Evolutionary conservation across 2,113 vertebrate species (phyloP), one percentile per base, ranked within the genome.

Genomic region (Hemicordylus capensis): DNA sequence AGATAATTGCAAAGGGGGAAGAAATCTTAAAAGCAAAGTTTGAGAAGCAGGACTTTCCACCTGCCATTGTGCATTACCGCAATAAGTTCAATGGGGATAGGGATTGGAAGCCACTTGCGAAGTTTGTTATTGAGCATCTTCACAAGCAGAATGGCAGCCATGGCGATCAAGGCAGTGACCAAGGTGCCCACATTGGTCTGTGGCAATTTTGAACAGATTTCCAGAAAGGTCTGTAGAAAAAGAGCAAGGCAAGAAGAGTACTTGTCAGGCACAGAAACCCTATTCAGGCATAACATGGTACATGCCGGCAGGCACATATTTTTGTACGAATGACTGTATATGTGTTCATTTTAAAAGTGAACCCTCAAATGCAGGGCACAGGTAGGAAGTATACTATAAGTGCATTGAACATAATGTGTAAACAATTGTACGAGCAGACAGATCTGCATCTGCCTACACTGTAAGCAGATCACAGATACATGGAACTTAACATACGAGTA

Each of bases 11-110:
- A 79, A 58, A 39, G 31, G 42, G 42, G 28, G 39, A 64, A 20
- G 22, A 54, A 10, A 6, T 59, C 0, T 77, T 58, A 17, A 74
- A 74, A 46, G 46, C 24, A 26, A 77, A 77, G 54, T 34, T 44
- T 7, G 28, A n/a, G 77, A 34, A 37, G 11, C 3, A 34, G 28
- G 3, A 31, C 56, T 6, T 31, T 42, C 42, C 14, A 19, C 10
- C 14, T 39, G 34, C 11, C 56, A 26, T 24, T 48, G 24, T 39
- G 3, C n/a, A 46, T 26, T 92, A 98, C 98, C 95, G 96, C 97
- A 84, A 99, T 83, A 31, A 99, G 97, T 76, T 99, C 98, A 14
- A 98, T 97, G 0, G 98, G 98, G 67, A 99, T 94, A 6, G 98
- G 98, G 58, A 98, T n/a, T 9, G 96, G 97, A 42, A 99, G 90